Percentiles rank a stretch among this genome's conserved stretches.
Conservation (phyloP, 2,797 vertebrate species). For the Melanotaenia parkinsoni region DNA sequence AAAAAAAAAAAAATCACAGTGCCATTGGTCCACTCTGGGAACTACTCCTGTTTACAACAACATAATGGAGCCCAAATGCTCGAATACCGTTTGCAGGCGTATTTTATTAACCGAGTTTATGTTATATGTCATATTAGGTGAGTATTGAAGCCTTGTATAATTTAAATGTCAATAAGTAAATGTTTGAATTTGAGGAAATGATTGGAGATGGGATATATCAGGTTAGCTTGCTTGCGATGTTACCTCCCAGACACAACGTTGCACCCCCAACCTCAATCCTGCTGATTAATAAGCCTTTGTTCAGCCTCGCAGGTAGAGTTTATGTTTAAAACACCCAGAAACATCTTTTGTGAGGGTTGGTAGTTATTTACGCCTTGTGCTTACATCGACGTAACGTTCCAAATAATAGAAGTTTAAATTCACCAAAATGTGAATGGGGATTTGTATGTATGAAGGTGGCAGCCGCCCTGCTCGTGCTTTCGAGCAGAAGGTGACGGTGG, state of each 20-base stretch:
- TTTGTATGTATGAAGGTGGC: constrained; percentile 24
- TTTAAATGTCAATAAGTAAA: background rate
- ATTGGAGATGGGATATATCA: constrained; percentile 35
- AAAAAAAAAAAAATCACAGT: constrained; percentile 12
- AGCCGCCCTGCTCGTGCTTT: constrained; percentile 41
- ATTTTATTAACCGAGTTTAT: constrained; percentile 62
- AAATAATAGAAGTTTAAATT: constrained; percentile 8
- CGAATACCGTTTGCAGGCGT: constrained; percentile 32
- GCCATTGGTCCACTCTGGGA: too few species aligned
- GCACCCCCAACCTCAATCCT: constrained; percentile 13
- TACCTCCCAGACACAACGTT: constrained; percentile 23
- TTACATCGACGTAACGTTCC: background rate
- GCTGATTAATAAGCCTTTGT: constrained; percentile 23
- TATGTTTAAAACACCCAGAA: background rate
- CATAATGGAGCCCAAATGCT: constrained; percentile 73
- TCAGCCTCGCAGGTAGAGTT: background rate
- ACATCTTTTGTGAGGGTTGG: accelerated
- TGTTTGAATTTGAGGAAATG: constrained; percentile 24
- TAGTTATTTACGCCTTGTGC: accelerated
- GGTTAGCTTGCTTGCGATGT: constrained; percentile 62
- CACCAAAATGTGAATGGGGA: background rate
- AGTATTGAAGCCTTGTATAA: constrained; percentile 37
- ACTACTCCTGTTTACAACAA: constrained; percentile 68
- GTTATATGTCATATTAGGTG: constrained; percentile 65
- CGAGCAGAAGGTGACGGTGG: background rate